Conservation (phyloP, 1,140 invertebrate species). For the Nomia melanderi region DNA sequence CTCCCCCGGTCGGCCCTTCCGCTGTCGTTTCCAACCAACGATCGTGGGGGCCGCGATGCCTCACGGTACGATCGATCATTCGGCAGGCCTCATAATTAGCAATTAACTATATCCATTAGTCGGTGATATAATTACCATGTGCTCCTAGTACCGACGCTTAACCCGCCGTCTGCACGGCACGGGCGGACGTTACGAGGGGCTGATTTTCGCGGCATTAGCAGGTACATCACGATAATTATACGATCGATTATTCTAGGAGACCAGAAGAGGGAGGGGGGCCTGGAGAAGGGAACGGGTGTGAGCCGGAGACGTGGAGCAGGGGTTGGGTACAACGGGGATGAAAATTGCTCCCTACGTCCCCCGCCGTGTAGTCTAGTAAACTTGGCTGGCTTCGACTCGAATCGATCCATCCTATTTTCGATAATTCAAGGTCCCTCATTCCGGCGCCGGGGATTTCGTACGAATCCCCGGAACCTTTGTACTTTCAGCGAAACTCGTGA, state of each 20-base stretch:
- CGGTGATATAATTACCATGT: constrained; percentile 81
- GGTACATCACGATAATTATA: constrained; percentile 76
- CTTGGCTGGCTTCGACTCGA: constrained; percentile 61
- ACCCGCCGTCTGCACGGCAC: constrained; percentile 71
- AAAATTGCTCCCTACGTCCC: constrained; percentile 60
- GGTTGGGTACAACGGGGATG: constrained; percentile 17
- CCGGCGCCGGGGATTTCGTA: background rate
- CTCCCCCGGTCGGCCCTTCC: constrained; percentile 52
- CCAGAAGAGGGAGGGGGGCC: constrained; percentile 45
- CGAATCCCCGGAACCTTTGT: no score
- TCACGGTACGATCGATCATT: constrained; percentile 80
- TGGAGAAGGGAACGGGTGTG: no score
- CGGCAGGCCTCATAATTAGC: constrained; percentile 81
- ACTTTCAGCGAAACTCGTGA: no score
- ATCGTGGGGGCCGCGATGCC: constrained; percentile 68
- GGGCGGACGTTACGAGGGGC: constrained; percentile 66
- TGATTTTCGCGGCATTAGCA: constrained; percentile 77
- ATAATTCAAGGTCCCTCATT: constrained; percentile 64
- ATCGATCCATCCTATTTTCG: constrained; percentile 67
- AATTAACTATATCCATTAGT: constrained; percentile 82
- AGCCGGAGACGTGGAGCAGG: constrained; percentile 24
- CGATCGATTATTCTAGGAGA: constrained; percentile 74
- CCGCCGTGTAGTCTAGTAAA: constrained; percentile 47
- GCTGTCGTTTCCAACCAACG: constrained; percentile 70
- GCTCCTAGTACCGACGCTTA: constrained; percentile 75